Percentiles rank a stretch among this genome's conserved stretches.
These are phyloP conservation scores for Druceiella hillmani DNA, from an alignment of 2,888 invertebrate genomes.

Conservation along the genomic window DNA sequence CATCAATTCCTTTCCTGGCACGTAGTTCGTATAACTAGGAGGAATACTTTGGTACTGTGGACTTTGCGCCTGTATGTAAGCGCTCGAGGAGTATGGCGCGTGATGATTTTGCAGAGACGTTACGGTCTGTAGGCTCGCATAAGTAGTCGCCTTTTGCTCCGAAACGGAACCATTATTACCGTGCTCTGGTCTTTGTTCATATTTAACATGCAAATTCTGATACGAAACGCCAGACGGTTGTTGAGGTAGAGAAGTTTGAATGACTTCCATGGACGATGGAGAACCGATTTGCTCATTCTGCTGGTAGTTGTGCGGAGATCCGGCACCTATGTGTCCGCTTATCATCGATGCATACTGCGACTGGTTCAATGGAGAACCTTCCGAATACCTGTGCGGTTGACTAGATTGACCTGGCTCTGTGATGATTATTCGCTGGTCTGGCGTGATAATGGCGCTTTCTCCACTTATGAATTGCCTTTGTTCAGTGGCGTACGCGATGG, in stretches of 20 bases:
- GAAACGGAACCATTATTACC: constrained; percentile 31
- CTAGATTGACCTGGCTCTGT: constrained; percentile 10
- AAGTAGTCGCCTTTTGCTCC: constrained; percentile 37
- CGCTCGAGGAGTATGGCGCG: constrained; percentile 10
- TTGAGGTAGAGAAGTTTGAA: constrained; percentile 40
- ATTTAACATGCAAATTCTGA: constrained; percentile 38
- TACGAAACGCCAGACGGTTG: constrained; percentile 42
- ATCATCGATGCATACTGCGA: constrained; percentile 31
- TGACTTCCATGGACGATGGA: constrained; percentile 34
- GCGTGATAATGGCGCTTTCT: constrained; percentile 13
- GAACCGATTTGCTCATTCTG: constrained; percentile 30
- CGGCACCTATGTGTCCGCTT: constrained; percentile 33
- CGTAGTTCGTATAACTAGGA: constrained; percentile 31
- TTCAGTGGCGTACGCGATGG: constrained; percentile 16
- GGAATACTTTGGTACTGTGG: constrained; percentile 28
- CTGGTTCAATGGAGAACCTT: constrained; percentile 24
- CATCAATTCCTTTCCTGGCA: constrained; percentile 32
- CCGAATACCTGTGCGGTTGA: constrained; percentile 13
- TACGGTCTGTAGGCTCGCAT: constrained; percentile 61
- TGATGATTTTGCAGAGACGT: constrained; percentile 42
- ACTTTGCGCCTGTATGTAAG: constrained; percentile 27
- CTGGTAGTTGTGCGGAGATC: constrained; percentile 27
- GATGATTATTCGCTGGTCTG: constrained; percentile 18
- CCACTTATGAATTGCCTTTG: constrained; percentile 13
- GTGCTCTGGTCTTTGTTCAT: constrained; percentile 39